These are phyloP conservation scores for Oscheius sp. DNA, from an alignment of 1,140 invertebrate species.

Conservation along the genomic window DNA sequence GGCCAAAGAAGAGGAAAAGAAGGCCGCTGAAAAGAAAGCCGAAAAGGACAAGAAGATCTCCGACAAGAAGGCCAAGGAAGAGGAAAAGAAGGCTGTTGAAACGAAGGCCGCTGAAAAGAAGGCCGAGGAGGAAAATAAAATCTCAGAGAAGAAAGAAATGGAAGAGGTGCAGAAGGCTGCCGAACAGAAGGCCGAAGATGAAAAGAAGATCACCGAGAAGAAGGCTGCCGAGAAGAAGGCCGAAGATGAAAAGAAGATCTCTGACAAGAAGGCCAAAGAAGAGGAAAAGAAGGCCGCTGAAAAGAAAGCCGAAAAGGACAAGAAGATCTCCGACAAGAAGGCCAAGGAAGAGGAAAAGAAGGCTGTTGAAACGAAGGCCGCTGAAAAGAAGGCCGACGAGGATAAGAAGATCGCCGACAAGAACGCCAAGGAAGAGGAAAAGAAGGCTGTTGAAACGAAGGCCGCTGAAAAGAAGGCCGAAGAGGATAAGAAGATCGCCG, in stretches of 20 bases:
- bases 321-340: background rate
- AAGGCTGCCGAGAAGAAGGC: background rate
- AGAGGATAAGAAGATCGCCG: slow-evolving; percentile 6
- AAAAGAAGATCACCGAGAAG: background rate
- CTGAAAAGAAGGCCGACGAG: slow-evolving; percentile 35
- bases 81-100: slow-evolving; percentile 1
- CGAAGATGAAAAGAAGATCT: background rate
- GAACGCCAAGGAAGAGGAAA: background rate
- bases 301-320: slow-evolving; percentile 2
- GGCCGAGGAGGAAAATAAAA: slow-evolving; percentile 3
- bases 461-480: slow-evolving; percentile 32
- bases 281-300: background rate
- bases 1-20: slow-evolving; percentile 17
- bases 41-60: background rate
- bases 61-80: background rate
- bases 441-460: slow-evolving; percentile 12
- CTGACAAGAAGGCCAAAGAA: background rate
- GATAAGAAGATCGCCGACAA: slow-evolving; percentile 16
- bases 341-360: background rate
- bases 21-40: slow-evolving; percentile 20
- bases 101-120: slow-evolving; percentile 5
- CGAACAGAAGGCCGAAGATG: background rate
- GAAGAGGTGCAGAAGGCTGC: no score
- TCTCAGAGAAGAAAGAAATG: no score
- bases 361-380: background rate